phyloP scores from a whole-genome alignment of 2,888 invertebrate genomes.

The Strigamia crassipes region DNA sequence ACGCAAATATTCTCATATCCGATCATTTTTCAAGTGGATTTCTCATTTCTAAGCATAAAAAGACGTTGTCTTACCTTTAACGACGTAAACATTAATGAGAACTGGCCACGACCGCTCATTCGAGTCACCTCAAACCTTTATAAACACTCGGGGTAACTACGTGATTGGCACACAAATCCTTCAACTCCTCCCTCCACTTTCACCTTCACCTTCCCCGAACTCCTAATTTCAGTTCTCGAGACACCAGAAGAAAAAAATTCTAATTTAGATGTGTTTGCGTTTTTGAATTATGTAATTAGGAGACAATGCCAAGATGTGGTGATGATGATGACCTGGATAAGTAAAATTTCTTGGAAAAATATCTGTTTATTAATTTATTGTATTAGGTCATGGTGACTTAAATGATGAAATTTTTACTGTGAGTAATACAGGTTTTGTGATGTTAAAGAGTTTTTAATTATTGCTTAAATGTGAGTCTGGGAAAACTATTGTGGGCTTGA shows the following conservation, averaged over 20 bases:
- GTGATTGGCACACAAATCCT: conserved; percentile 13
- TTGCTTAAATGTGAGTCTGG: neutral
- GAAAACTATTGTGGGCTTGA: neutral
- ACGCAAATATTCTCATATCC: too few species aligned
- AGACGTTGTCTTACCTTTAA: neutral
- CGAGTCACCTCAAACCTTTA: neutral
- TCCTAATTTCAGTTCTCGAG: neutral
- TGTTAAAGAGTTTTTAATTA: neutral
- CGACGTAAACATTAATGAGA: neutral
- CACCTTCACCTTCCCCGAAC: conserved; percentile 22
- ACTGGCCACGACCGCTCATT: neutral
- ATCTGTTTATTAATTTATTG: neutral
- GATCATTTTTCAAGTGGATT: too few species aligned
- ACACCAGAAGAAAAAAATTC: neutral
- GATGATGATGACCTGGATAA: conserved; percentile 7
- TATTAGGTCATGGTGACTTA: conserved; percentile 1
- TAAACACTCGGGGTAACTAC: neutral
- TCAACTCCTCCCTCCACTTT: neutral
- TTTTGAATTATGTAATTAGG: conserved; percentile 27
- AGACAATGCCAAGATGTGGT: neutral
- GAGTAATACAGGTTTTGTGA: neutral
- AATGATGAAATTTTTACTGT: neutral
- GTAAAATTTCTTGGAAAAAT: neutral
- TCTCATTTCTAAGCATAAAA: too few species aligned
- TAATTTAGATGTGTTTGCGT: neutral